Percentiles rank a stretch among this genome's conserved stretches.
Evolutionary conservation across 2,113 vertebrate genomes (phyloP).

Genomic region (Petrocephalus microphthalmus): DNA sequence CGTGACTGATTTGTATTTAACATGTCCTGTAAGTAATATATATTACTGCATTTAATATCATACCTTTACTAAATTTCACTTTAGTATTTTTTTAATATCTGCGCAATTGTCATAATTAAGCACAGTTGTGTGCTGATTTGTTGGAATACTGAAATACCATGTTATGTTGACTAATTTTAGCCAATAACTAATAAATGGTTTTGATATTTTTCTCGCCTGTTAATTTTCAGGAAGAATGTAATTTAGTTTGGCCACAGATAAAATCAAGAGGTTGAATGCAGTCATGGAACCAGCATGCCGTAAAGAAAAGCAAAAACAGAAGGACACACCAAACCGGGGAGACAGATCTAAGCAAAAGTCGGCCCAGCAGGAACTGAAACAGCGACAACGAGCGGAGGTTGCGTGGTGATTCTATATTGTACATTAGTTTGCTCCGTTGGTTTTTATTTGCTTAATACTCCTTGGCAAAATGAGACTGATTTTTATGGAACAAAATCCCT

Average conservation of each 20-base stretch:
- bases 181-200: not conserved
- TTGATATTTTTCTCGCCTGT: not conserved
- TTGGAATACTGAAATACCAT: not conserved
- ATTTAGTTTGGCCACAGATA: not conserved
- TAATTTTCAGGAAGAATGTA: not conserved
- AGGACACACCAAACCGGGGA: slow-evolving; percentile 71
- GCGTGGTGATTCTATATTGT: not conserved
- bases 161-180: not conserved
- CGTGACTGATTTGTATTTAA: not conserved
- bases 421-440: not conserved
- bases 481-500: not conserved
- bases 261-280: not conserved
- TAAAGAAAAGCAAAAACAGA: slow-evolving; percentile 76
- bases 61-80: not conserved
- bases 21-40: not conserved
- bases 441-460: not conserved
- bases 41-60: not conserved
- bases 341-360: slow-evolving; percentile 81
- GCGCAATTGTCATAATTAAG: not conserved
- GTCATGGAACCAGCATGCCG: slow-evolving; percentile 74
- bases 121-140: not conserved
- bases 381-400: slow-evolving; percentile 87
- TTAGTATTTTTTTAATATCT: not conserved
- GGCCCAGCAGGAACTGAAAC: slow-evolving; percentile 87
- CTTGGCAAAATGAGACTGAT: not conserved